Evolutionary conservation across 2,113 vertebrate species (phyloP).

Genomic region (Anseranas semipalmata): DNA sequence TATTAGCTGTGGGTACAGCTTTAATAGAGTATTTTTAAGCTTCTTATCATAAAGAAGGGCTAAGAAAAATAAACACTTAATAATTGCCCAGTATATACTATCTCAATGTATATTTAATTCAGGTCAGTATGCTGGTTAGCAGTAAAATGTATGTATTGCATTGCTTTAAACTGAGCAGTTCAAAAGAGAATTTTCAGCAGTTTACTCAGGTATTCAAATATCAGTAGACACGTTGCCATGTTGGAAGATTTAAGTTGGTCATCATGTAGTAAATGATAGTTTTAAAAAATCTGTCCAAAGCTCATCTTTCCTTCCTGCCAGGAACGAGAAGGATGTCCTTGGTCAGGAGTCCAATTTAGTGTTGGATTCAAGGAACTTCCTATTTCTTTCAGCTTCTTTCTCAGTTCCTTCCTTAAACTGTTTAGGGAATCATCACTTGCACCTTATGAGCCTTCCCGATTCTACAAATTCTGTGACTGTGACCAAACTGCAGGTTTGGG

Average conservation of each 20-base stretch:
- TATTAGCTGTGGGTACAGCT: neutral
- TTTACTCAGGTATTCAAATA: neutral
- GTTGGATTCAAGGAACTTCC: neutral
- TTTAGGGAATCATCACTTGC: neutral
- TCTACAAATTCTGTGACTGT: neutral
- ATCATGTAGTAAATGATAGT: neutral
- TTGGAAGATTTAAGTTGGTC: neutral
- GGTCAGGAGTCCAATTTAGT: neutral
- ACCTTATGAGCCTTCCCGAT: neutral
- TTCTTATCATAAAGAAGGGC: neutral
- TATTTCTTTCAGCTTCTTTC: neutral
- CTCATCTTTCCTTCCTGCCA: neutral
- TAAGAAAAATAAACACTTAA: neutral
- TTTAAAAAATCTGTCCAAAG: neutral
- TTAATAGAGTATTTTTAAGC: neutral
- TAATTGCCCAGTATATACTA: neutral
- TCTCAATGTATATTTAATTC: neutral
- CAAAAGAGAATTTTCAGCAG: neutral
- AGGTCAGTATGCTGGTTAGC: neutral
- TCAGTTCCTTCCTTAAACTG: neutral
- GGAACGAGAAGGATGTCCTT: neutral
- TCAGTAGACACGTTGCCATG: neutral
- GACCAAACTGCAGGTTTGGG: neutral
- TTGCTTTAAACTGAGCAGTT: neutral
- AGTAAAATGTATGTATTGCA: neutral